Evolutionary conservation across 2,888 invertebrate genomes (phyloP), one percentile per base, ranked within the genome.

Genomic region (Drosophila anceps): DNA sequence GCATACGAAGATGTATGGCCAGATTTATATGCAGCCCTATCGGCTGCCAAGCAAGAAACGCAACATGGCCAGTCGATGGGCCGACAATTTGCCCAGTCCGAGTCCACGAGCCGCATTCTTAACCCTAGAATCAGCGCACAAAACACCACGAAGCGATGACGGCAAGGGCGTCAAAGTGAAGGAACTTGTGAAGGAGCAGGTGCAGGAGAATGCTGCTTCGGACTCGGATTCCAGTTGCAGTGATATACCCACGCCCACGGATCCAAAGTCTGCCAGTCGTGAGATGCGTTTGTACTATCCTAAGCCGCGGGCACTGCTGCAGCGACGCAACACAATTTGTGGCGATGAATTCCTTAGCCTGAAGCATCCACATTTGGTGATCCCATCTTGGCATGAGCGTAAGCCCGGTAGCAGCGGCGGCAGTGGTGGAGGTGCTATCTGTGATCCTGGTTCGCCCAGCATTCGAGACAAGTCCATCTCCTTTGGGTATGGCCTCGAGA

Each of bases 291-390:
- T 97, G 90, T 96, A 96, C 91, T 95, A 96, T 57, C 95, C 96
- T 4, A 96, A 96, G 92, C 97, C 97, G 10, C 94, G 96, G 67
- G 94, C 95, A 24, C 94, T 96, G 76, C 94, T 96, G 41, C 96
- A 97, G 91, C 94, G 98, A 13, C 94, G 98, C 20, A 97, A 98
- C 82, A 97, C 98, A 1, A 97, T 98, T 78, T 96, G 98, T 83
- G 98, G 98, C 18, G 96, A 96, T 88, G 95, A 96, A 94, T 95
- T 96, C 83, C 90, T 91, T 54, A 87, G 90, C 37, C 88, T 91
- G 60, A 90, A 91, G 51, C 90, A 90, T 74, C 92, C 92, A 39
- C 90, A 90, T 78, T 67, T 90, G 46, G 91, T 91, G 67, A 93
- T 93, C 60, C 93, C 95, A 93, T 95, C 96, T 82, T 97, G 96